Evolutionary conservation across 2,797 vertebrate genomes (phyloP).

Genomic region (Sebastes taczanowskii): DNA sequence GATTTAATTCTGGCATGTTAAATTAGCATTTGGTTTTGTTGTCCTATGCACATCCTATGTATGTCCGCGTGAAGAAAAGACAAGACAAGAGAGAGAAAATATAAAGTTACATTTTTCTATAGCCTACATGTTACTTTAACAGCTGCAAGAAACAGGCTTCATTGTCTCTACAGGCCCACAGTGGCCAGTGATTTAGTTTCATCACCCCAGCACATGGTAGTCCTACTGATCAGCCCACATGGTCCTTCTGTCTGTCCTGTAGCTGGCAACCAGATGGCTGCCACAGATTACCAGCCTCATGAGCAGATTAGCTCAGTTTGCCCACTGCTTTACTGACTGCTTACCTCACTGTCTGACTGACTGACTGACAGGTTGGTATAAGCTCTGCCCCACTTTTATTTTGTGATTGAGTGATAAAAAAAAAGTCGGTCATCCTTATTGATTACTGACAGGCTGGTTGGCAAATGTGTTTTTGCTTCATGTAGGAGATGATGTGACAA

Average conservation of each 20-base stretch:
- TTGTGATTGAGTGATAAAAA: background rate
- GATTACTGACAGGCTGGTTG: background rate
- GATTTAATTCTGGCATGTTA: too few relatives aligned
- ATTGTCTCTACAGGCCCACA: too few relatives aligned
- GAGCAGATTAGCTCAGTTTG: constrained; percentile 55
- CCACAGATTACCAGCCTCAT: constrained; percentile 59
- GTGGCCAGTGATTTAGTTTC: too few relatives aligned
- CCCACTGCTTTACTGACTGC: constrained; percentile 12
- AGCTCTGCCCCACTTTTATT: background rate
- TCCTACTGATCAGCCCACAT: background rate
- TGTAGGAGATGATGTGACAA: background rate
- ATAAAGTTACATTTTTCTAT: too few relatives aligned
- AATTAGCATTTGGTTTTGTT: too few relatives aligned
- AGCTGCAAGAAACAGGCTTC: too few relatives aligned
- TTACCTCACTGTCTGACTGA: background rate
- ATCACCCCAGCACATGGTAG: background rate
- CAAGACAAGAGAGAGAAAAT: too few relatives aligned
- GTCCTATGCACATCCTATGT: too few relatives aligned
- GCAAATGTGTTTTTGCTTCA: background rate
- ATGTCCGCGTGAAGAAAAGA: too few relatives aligned
- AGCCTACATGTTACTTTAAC: too few relatives aligned
- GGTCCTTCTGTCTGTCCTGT: background rate
- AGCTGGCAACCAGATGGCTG: constrained; percentile 61
- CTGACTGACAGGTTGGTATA: background rate
- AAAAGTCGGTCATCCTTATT: background rate